phyloP scores from a whole-genome alignment of 2,888 invertebrate genomes.

The Anaspis maculata region DNA sequence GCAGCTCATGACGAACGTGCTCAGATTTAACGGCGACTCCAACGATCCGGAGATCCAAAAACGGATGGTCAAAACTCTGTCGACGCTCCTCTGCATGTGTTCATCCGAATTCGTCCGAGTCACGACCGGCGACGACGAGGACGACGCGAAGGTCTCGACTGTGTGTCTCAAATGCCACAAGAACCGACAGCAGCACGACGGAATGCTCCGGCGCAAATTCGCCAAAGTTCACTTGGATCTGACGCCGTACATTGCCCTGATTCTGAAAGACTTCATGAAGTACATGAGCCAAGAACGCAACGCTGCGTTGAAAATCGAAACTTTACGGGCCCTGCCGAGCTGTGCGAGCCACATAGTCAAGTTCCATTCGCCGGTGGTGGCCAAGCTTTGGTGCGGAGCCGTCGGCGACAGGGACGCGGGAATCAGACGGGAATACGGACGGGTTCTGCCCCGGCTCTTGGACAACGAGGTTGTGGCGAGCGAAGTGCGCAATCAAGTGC shows the following conservation, averaged over 20 bases:
- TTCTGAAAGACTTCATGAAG: slow-evolving; percentile 27
- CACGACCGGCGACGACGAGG: too few relatives aligned
- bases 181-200: neutral
- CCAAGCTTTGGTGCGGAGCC: slow-evolving; percentile 39
- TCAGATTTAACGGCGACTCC: too few relatives aligned
- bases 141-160: slow-evolving; percentile 10
- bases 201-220: slow-evolving; percentile 9
- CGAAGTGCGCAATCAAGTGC: slow-evolving; percentile 38
- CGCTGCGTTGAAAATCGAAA: slow-evolving; percentile 28
- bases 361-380: slow-evolving; percentile 36
- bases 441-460: slow-evolving; percentile 26
- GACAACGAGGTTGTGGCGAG: slow-evolving; percentile 27
- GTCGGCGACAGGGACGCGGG: slow-evolving; percentile 33
- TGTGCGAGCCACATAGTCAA: slow-evolving; percentile 40
- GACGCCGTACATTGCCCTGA: slow-evolving; percentile 20
- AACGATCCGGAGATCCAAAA: too few relatives aligned
- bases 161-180: slow-evolving; percentile 27
- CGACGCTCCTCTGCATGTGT: too few relatives aligned
- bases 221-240: slow-evolving; percentile 19
- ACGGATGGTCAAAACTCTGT: neutral
- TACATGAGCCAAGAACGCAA: slow-evolving; percentile 20
- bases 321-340: slow-evolving; percentile 37
- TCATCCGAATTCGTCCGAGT: too few relatives aligned
- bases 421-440: slow-evolving; percentile 35
- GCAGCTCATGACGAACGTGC: too few relatives aligned